A percentile compares a stretch with the other conserved stretches of the same genome.
Evolutionary conservation across 2,888 invertebrate species (phyloP).

Genomic region (Coecobrya sp.): DNA sequence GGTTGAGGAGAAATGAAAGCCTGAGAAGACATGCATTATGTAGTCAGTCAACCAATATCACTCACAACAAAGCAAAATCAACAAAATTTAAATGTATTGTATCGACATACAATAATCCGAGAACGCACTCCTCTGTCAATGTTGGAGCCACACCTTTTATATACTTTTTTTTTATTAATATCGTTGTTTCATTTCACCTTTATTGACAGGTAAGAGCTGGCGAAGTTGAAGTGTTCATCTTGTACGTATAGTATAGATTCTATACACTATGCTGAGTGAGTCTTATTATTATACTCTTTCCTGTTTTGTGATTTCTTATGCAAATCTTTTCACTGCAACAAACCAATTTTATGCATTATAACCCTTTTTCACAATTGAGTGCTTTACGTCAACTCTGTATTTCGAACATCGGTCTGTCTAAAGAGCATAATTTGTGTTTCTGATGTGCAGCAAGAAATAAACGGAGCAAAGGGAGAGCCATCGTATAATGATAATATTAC

Average conservation of each 20-base stretch:
- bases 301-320: constrained; percentile 69
- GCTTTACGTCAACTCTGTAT: constrained; percentile 20
- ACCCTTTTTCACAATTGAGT: constrained; percentile 60
- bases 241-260: background rate
- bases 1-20: background rate
- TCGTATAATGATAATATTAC: constrained; percentile 13
- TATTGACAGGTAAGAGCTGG: constrained; percentile 45
- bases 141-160: constrained; percentile 68
- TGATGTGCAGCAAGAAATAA: background rate
- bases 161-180: constrained; percentile 12
- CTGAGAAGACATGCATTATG: background rate
- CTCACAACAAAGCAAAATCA: constrained; percentile 4
- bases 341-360: constrained; percentile 44
- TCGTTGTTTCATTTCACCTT: constrained; percentile 41
- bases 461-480: constrained; percentile 45
- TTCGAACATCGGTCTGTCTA: constrained; percentile 30
- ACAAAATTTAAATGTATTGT: constrained; percentile 49
- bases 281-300: background rate
- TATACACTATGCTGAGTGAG: too few species aligned
- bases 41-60: constrained; percentile 39
- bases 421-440: constrained; percentile 10
- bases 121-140: constrained; percentile 27
- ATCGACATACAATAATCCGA: constrained; percentile 70
- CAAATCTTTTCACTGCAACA: constrained; percentile 62
- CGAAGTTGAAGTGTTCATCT: constrained; percentile 35